Evolutionary conservation across 1,140 invertebrate species (phyloP).

Genomic region (Maniola jurtina): DNA sequence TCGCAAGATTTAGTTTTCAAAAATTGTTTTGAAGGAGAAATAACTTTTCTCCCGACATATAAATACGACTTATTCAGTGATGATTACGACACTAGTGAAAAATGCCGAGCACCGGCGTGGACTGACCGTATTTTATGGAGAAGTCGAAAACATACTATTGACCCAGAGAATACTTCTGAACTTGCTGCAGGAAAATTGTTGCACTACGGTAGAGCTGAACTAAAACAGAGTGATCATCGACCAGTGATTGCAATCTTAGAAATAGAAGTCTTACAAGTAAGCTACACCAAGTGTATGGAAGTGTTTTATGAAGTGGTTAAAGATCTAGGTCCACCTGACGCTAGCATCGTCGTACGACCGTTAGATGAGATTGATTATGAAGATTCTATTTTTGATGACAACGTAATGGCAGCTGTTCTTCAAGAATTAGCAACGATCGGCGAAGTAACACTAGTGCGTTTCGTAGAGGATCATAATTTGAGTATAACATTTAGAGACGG

Average conservation of each 20-base stretch:
- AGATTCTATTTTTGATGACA: conserved; percentile 81
- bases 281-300: conserved; percentile 84
- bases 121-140: conserved; percentile 97
- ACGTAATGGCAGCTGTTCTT: conserved; percentile 85
- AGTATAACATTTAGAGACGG: conserved; percentile 95
- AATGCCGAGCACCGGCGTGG: conserved; percentile 97
- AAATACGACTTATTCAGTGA: conserved; percentile 99
- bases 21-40: conserved; percentile 95
- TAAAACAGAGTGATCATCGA: conserved; percentile 98
- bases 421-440: conserved; percentile 88
- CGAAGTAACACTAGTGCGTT: conserved; percentile 93
- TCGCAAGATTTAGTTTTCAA: conserved; percentile 93
- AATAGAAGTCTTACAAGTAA: conserved; percentile 90
- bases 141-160: conserved; percentile 85
- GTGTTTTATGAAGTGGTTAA: conserved; percentile 92
- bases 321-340: conserved; percentile 95
- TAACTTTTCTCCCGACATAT: conserved; percentile 97
- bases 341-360: conserved; percentile 91
- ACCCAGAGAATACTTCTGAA: conserved; percentile 82
- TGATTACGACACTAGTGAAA: conserved; percentile 99
- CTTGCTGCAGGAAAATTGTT: conserved; percentile 89
- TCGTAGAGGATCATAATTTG: conserved; percentile 91
- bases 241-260: conserved; percentile 95
- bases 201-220: conserved; percentile 94
- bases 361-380: conserved; percentile 70